Conservation (phyloP, 2,888 invertebrate species). For the Gastracanthus pulcherrimus region DNA sequence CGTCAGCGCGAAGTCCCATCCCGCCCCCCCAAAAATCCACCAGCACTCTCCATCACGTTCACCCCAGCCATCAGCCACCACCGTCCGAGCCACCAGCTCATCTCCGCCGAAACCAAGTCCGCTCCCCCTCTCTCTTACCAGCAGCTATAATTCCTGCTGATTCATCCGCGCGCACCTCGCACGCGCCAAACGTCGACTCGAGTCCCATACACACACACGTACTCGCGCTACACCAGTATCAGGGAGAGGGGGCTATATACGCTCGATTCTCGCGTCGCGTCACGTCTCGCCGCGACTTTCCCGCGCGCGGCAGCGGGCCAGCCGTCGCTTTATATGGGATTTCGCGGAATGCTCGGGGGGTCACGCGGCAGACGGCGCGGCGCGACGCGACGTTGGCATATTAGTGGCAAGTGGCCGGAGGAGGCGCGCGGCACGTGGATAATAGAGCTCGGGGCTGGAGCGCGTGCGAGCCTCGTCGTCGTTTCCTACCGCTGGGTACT, state of each 20-base stretch:
- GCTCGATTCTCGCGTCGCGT: neutral
- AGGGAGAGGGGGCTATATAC: no score
- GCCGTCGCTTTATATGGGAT: neutral
- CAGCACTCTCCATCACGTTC: neutral
- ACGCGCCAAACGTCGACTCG: no score
- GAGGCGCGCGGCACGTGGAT: constrained; percentile 35
- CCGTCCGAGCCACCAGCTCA: neutral
- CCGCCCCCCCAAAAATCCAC: neutral
- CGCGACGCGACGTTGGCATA: neutral
- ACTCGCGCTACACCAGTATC: no score
- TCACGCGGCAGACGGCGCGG: neutral
- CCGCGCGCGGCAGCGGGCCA: neutral
- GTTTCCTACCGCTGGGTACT: no score
- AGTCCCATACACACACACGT: no score
- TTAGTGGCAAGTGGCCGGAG: constrained; percentile 22
- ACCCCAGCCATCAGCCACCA: neutral
- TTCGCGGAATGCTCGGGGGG: neutral
- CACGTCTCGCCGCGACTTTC: neutral
- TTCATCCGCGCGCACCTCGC: neutral
- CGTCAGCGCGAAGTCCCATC: neutral
- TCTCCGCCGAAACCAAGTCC: neutral
- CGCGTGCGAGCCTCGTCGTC: constrained; percentile 4
- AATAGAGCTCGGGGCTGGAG: constrained; percentile 21
- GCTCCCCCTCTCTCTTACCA: neutral
- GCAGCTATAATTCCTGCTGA: constrained; percentile 20